Base-by-base conservation (phyloP, 2,797 vertebrate species). In the Xerus rutilus region DNA sequence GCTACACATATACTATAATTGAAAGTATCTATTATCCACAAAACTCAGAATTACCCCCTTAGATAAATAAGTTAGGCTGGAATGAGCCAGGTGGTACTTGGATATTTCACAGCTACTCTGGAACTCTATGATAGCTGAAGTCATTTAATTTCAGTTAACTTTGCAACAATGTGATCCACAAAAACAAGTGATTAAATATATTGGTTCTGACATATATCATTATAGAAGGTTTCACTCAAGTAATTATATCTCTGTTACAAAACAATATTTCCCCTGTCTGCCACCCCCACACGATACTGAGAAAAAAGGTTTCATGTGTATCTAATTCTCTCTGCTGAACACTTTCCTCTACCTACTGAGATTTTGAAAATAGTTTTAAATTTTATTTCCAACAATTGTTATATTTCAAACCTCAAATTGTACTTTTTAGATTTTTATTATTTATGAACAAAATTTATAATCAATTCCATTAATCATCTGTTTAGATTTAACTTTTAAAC, bases 61-160 rank as follows among this genome's bases (percentile, higher is more conserved):
- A 78, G 17, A 43, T 70, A 59, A 79, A 72, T 52, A 72, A 72
- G 23, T n/a, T 23, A 52, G 9, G n/a, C 14, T 70, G 18, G 15
- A 59, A 59, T 23, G 32, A 35, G 12, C 12, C 52, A 93, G 21
- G 3, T 30, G 10, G 35, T 25, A 78, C n/a, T 72, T 86, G 49
- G 7, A 92, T 39, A 17, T 49, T 52, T 25, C 13, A 79, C 17
- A 47, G 57, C 35, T 67, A 57, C 30, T 69, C 49, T n/a, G 45
- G 39, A 79, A 32, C 5, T 72, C 20, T 52, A 18, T 62, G 25
- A 9, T 39, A 86, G 18, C 9, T 20, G 9, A 72, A 59, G 32
- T 72, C 28, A 39, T 72, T 86, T 78, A 93, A 35, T 78, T 86
- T 79, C 69, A 93, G 21, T 78, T 86, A 67, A 69, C 14, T 77